Base-by-base conservation (phyloP, 2,113 vertebrate species). In the Sander vitreus region DNA sequence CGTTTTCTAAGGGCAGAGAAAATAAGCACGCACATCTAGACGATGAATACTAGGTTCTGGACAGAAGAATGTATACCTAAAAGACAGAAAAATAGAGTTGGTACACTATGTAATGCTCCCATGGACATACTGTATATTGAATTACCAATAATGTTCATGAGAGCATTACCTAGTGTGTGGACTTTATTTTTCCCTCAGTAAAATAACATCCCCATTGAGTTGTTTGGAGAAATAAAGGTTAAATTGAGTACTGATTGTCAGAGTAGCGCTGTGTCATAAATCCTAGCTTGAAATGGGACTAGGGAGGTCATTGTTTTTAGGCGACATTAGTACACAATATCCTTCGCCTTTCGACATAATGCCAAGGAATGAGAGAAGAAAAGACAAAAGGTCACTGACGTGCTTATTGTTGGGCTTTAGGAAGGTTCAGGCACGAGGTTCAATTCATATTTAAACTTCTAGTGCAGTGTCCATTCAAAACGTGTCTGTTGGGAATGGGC, bases 1-100 rank as follows among this genome's bases (percentile, higher is more conserved):
- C 10, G 25, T 5, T 25, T 59, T 51, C 55, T 66, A 55, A 71
- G 25, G 51, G 15, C 76, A 51, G 54, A 55, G 39, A 6, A 82
- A 75, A 57, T 39, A 73, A 39, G 39, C 39, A 10, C 9, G 0
- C 39, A 10, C 39, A 39, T 10, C 39, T 39, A 39, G 39, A 39
- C 39, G 39, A 39, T 39, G 39, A 39, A 39, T 39, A 10, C 39
- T 39, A 39, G 39, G 39, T 10, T 2, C 39, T 39, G 39, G 39
- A 9, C 39, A 2, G 39, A 39, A 39, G 39, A 39, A 39, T 9
- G 0, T 39, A 9, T 39, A 39, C 39, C 9, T 39, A 39, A 39
- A 39, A 39, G 39, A 39, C 36, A 39, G 36, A 39, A 39, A 39
- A 39, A 33, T 33, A 33, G 33, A 39, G 36, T 39, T 39, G 9